A percentile compares a stretch with the other conserved stretches of the same genome.
Conservation (phyloP, 2,888 invertebrate species). For the Serrognathus titanus region DNA sequence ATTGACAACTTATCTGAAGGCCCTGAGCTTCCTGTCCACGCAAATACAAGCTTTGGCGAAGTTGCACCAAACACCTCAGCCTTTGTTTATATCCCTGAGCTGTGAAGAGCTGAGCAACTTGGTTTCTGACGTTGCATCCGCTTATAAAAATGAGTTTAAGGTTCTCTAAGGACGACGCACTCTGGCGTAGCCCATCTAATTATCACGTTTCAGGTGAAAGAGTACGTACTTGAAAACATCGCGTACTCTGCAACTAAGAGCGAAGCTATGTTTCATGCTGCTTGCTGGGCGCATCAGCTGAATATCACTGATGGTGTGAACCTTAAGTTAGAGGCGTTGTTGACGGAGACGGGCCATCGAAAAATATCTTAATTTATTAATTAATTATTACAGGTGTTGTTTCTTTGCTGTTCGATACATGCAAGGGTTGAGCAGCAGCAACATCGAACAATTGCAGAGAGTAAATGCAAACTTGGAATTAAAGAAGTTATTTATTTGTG, state of each 20-base stretch:
- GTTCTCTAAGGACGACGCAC: constrained; percentile 26
- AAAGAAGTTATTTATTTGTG: no score
- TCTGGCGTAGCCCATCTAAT: neutral
- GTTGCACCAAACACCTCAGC: constrained; percentile 35
- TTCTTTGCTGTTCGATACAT: no score
- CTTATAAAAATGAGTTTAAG: constrained; percentile 47
- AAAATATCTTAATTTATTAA: constrained; percentile 21
- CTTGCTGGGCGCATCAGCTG: constrained; percentile 51
- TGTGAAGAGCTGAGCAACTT: constrained; percentile 32
- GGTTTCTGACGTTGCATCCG: constrained; percentile 34
- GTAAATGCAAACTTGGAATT: no score
- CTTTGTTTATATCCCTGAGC: constrained; percentile 43
- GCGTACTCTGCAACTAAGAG: constrained; percentile 45
- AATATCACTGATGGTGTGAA: constrained; percentile 40
- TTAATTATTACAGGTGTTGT: no score
- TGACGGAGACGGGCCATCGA: constrained; percentile 46
- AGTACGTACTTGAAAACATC: constrained; percentile 47
- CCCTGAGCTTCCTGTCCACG: constrained; percentile 31
- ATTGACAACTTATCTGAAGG: constrained; percentile 30
- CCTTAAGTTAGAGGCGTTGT: constrained; percentile 41
- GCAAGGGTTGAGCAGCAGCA: no score
- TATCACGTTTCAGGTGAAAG: constrained; percentile 37
- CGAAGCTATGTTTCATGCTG: constrained; percentile 48
- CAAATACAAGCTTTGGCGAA: constrained; percentile 41
- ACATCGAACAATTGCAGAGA: no score